These are phyloP conservation scores for Lepidostoma basale DNA, from an alignment of 1,140 invertebrate genomes.

Conservation along the genomic window DNA sequence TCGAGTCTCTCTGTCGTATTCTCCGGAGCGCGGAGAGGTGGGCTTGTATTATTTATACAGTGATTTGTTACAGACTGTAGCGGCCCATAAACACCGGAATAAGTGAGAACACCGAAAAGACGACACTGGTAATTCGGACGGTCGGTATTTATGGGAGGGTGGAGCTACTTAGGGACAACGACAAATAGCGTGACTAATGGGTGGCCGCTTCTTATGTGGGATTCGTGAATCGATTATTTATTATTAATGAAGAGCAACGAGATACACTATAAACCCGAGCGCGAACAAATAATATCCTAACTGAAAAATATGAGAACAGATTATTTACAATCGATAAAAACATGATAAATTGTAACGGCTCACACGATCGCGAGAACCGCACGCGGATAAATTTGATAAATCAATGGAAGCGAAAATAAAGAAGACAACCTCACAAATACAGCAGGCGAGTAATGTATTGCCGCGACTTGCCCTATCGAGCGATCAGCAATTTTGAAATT, in stretches of 20 bases:
- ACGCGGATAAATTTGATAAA: too few species aligned
- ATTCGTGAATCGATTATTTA: neutral
- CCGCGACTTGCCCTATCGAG: neutral
- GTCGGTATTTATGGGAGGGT: neutral
- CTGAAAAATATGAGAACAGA: too few species aligned
- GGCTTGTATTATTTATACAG: neutral
- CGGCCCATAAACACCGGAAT: neutral
- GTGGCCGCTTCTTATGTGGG: neutral
- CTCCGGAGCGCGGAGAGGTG: neutral
- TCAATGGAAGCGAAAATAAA: too few species aligned
- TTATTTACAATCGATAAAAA: too few species aligned
- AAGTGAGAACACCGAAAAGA: neutral
- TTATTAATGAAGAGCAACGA: neutral
- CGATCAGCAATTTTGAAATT: conserved; percentile 25
- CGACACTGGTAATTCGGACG: neutral
- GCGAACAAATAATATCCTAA: neutral
- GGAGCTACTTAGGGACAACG: neutral
- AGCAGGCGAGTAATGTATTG: neutral
- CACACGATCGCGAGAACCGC: too few species aligned
- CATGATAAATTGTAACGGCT: too few species aligned
- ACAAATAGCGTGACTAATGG: neutral
- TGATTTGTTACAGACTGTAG: neutral
- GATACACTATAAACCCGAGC: neutral
- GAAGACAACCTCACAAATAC: neutral
- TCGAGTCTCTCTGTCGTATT: too few species aligned